phyloP scores from a whole-genome alignment of 2,888 invertebrate species.

The Koerneria pararmatus region DNA sequence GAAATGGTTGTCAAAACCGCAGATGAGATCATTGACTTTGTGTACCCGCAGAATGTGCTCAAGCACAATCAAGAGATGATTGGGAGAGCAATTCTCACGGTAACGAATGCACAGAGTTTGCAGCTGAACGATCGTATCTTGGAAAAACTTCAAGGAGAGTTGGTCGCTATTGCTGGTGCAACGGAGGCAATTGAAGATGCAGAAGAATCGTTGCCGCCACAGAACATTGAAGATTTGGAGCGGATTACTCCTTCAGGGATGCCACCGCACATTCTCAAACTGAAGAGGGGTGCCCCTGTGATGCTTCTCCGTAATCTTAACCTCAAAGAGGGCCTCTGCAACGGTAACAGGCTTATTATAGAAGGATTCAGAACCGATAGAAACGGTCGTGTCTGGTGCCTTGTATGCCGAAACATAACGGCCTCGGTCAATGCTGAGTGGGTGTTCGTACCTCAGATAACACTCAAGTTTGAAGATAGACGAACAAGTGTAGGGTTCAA shows the following conservation, averaged over 20 bases:
- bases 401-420: conserved; percentile 11
- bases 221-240: conserved; percentile 27
- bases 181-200: not conserved
- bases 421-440: not conserved
- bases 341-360: conserved; percentile 31
- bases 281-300: conserved; percentile 28
- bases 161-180: not conserved
- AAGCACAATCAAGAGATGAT: not conserved
- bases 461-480: not conserved
- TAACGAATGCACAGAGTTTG: not conserved
- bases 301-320: conserved; percentile 35
- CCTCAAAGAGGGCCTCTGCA: conserved; percentile 31
- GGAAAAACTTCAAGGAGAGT: not conserved
- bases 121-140: not conserved
- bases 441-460: not conserved
- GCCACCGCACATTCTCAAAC: conserved; percentile 27
- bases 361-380: conserved; percentile 18
- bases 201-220: not conserved
- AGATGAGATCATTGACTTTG: not conserved
- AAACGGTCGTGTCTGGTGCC: not conserved
- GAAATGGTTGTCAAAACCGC: not conserved
- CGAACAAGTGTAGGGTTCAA: not conserved
- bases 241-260: conserved; percentile 12
- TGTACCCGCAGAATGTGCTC: not conserved
- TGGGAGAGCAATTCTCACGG: not conserved